These are phyloP conservation scores for Cryptotis parvus DNA, from an alignment of 2,113 vertebrate species.

Conservation along the genomic window DNA sequence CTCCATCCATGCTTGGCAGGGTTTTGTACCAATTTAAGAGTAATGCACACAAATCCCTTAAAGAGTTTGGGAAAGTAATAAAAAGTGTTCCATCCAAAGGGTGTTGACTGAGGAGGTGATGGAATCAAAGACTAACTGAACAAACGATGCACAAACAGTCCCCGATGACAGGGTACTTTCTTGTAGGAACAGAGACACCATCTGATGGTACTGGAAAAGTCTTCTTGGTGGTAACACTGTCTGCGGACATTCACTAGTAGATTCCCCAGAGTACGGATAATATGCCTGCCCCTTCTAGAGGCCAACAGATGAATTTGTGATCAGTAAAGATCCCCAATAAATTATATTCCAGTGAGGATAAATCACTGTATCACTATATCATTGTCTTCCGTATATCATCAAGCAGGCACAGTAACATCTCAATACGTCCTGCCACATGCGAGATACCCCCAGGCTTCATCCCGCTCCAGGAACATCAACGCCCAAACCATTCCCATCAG, in stretches of 20 bases:
- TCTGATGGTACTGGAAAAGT: background rate
- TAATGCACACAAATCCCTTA: constrained; percentile 61
- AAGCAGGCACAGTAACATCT: too few species aligned
- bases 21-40: constrained; percentile 50
- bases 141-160: background rate
- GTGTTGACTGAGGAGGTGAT: constrained; percentile 50
- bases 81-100: background rate
- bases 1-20: constrained; percentile 59
- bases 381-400: too few species aligned
- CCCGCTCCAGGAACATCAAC: too few species aligned
- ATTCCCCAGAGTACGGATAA: background rate
- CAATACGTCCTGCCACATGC: too few species aligned
- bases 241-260: background rate
- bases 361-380: too few species aligned
- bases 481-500: too few species aligned
- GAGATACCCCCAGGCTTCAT: too few species aligned
- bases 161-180: background rate
- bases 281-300: background rate
- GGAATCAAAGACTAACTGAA: constrained; percentile 6
- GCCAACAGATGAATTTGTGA: background rate
- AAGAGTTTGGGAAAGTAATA: constrained; percentile 53
- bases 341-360: background rate
- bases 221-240: background rate
- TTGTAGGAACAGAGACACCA: background rate
- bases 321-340: background rate